These are phyloP conservation scores for Nephrocerus scutellatus DNA, from an alignment of 2,888 invertebrate species.

Conservation along the genomic window DNA sequence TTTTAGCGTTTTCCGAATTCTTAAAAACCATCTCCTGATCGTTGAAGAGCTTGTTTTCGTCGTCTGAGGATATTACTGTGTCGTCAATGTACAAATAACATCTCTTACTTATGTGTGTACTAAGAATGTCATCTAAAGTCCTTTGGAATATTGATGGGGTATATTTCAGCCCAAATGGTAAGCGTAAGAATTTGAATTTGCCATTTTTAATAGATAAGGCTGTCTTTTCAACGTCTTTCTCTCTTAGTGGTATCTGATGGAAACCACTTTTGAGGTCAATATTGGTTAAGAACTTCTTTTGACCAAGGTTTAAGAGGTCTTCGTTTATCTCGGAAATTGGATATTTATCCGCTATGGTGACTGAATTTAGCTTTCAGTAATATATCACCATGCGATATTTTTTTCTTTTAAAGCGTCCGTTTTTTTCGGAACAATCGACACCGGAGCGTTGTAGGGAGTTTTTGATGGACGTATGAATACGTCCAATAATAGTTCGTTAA, in stretches of 20 bases:
- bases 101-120: constrained; percentile 6
- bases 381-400: background rate
- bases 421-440: background rate
- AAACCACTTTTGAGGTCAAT: background rate
- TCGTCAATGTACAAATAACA: constrained; percentile 11
- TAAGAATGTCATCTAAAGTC: constrained; percentile 6
- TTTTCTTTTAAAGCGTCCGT: too few species aligned
- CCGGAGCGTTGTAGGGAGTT: background rate
- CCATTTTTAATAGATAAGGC: constrained; percentile 1
- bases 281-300: background rate
- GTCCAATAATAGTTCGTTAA: background rate
- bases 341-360: background rate
- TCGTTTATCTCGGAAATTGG: background rate
- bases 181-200: constrained; percentile 4
- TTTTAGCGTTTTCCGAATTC: background rate
- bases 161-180: constrained; percentile 4
- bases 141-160: constrained; percentile 4
- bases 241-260: background rate
- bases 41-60: background rate
- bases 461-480: background rate
- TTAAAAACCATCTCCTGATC: background rate
- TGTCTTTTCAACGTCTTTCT: constrained; percentile 1
- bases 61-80: background rate
- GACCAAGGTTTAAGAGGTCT: background rate
- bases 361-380: background rate